Conservation (phyloP, 2,797 vertebrate genomes). For the Platyrinchus mystaceus region DNA sequence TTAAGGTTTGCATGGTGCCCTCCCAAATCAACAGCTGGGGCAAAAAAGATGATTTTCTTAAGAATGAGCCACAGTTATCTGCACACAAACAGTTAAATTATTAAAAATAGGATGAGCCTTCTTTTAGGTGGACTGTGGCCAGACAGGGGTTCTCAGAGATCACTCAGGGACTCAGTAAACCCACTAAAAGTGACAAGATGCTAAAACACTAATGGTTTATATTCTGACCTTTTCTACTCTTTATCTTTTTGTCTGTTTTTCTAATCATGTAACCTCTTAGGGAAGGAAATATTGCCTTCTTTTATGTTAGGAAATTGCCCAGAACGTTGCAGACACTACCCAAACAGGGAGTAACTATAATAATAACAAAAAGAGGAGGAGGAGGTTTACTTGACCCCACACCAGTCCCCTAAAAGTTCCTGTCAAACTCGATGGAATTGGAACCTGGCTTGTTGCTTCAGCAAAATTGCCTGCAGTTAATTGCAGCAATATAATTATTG, state of each 20-base stretch:
- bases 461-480: not conserved
- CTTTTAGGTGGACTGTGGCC: not conserved
- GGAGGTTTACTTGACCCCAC: slow-evolving; percentile 34
- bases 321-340: slow-evolving; percentile 61
- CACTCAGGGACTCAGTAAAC: not conserved
- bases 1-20: not conserved
- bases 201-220: slow-evolving; percentile 12
- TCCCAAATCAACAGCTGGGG: not conserved
- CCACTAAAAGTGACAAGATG: slow-evolving; percentile 36
- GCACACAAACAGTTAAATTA: not conserved
- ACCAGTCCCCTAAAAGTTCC: not conserved
- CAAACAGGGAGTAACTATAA: slow-evolving; percentile 54
- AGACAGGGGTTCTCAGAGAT: not conserved
- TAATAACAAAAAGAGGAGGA: slow-evolving; percentile 51
- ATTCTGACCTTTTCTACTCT: slow-evolving; percentile 37
- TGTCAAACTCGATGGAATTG: not conserved
- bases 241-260: slow-evolving; percentile 38
- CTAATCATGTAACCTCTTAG: slow-evolving; percentile 58
- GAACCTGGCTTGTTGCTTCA: not conserved
- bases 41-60: not conserved
- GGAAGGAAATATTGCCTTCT: slow-evolving; percentile 68
- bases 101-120: not conserved
- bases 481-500: not conserved
- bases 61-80: not conserved
- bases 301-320: slow-evolving; percentile 69